Evolutionary conservation across 2,797 vertebrate genomes (phyloP).

Genomic region (Capromys pilorides): DNA sequence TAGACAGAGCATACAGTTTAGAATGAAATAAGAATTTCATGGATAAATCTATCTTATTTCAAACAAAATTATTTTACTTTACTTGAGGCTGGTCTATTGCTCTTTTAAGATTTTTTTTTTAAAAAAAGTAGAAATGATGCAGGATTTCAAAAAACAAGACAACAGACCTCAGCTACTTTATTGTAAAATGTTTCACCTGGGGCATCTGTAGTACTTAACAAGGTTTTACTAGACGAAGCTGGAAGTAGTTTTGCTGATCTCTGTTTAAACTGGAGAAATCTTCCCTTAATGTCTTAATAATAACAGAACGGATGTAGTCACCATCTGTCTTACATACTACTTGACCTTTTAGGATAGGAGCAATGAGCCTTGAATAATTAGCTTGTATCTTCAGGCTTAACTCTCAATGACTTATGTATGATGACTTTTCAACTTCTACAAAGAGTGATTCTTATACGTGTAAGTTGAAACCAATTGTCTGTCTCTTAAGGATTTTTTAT

Average conservation of each 20-base stretch:
- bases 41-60: neutral
- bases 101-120: too few relatives aligned
- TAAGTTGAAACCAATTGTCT: neutral
- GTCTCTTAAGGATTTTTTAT: neutral
- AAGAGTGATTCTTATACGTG: neutral
- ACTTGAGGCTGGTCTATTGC: neutral
- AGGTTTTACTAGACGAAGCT: neutral
- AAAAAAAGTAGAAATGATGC: too few relatives aligned
- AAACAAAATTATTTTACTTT: neutral
- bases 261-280: neutral
- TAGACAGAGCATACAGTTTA: neutral
- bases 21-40: neutral
- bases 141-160: too few relatives aligned
- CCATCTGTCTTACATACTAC: neutral
- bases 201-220: neutral
- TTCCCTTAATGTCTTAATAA: neutral
- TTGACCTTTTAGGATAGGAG: neutral
- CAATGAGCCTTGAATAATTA: neutral
- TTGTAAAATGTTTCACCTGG: too few relatives aligned
- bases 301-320: neutral
- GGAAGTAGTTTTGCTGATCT: constrained; percentile 14
- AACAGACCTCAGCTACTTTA: too few relatives aligned
- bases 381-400: neutral
- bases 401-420: neutral
- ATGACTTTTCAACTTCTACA: neutral